A percentile compares a stretch with the other conserved stretches of the same genome.
These are phyloP conservation scores for Pyrrhosoma nymphula DNA, from an alignment of 2,888 invertebrate species.

Conservation along the genomic window DNA sequence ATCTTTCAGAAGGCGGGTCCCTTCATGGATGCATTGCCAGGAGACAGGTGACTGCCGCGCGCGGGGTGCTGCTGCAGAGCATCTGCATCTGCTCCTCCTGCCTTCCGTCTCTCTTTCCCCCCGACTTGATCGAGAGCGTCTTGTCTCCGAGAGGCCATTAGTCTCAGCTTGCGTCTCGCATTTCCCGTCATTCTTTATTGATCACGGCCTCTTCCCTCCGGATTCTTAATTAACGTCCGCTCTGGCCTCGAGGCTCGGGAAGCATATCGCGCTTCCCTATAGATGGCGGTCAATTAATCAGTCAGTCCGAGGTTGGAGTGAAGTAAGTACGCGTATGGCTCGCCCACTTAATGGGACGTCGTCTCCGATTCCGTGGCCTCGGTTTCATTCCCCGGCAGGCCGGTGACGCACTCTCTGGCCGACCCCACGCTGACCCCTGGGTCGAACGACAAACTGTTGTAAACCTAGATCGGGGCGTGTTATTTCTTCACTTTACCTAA, in stretches of 20 bases:
- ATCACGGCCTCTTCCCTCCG: background rate
- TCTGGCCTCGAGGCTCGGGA: background rate
- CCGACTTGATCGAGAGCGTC: background rate
- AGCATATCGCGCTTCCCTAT: background rate
- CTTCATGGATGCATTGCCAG: background rate
- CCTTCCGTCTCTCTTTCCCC: background rate
- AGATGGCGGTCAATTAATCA: background rate
- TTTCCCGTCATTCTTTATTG: conserved; percentile 7
- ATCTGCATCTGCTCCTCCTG: background rate
- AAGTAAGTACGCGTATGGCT: no score
- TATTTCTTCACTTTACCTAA: no score
- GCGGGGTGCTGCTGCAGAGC: no score
- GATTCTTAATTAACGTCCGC: conserved; percentile 14
- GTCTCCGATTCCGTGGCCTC: background rate
- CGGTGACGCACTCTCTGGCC: background rate
- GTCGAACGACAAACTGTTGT: no score
- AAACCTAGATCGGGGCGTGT: no score
- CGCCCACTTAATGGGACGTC: background rate
- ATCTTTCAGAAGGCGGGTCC: background rate
- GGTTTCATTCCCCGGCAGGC: background rate
- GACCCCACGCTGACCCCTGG: no score
- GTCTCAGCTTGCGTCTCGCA: background rate
- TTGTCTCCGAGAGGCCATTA: background rate
- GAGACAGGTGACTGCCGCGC: background rate
- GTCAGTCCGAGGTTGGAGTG: background rate